These are phyloP conservation scores for Phaonia tiefii DNA, from an alignment of 2,888 invertebrate genomes.

Conservation along the genomic window DNA sequence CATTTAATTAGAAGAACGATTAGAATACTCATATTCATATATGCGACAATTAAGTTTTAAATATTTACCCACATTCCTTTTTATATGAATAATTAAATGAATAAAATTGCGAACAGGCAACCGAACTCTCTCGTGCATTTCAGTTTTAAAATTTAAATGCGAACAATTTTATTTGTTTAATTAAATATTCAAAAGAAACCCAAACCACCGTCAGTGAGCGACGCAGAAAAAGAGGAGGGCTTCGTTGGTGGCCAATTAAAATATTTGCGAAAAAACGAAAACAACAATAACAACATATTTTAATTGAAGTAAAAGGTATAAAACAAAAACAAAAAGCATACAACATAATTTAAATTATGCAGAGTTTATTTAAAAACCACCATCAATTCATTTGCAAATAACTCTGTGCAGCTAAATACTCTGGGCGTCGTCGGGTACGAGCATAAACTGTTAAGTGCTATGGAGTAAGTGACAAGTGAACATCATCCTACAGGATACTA, in stretches of 20 bases:
- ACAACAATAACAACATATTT: not conserved
- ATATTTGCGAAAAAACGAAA: not conserved
- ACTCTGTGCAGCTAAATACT: constrained; percentile 38
- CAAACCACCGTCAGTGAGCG: not conserved
- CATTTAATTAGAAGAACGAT: too few relatives aligned
- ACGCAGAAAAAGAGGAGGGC: too few relatives aligned
- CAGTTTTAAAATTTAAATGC: not conserved
- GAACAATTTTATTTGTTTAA: not conserved
- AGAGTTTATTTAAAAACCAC: constrained; percentile 42
- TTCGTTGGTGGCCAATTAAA: not conserved
- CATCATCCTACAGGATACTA: too few relatives aligned
- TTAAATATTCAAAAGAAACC: not conserved
- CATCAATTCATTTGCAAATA: constrained; percentile 45
- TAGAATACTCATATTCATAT: too few relatives aligned
- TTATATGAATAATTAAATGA: too few relatives aligned
- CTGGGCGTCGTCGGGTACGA: too few relatives aligned
- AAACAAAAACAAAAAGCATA: constrained; percentile 45
- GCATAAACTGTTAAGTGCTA: too few relatives aligned
- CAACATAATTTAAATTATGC: constrained; percentile 42
- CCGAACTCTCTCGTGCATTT: too few relatives aligned
- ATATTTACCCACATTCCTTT: too few relatives aligned
- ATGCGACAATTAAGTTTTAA: too few relatives aligned
- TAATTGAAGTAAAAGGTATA: constrained; percentile 13
- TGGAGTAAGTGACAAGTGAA: too few relatives aligned
- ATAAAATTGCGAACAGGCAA: too few relatives aligned